A percentile compares a stretch with the other conserved stretches of the same genome.
Conservation (phyloP, 2,113 vertebrate genomes). For the Electrona antarctica region DNA sequence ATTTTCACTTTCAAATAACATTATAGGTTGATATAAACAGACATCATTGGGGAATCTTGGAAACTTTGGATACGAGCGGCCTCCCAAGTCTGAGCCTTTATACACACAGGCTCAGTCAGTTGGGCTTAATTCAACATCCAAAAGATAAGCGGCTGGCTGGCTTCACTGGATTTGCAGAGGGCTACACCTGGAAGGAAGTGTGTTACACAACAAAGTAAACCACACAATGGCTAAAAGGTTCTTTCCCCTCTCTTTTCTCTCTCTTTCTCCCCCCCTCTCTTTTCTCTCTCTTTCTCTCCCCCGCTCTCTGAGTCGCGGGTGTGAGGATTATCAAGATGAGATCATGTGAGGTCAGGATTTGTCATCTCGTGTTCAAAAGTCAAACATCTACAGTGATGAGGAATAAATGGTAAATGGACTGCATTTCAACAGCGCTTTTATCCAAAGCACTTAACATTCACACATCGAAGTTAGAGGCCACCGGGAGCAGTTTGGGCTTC, state of each 20-base stretch:
- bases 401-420: neutral
- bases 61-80: neutral
- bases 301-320: conserved; percentile 32
- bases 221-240: conserved; percentile 2
- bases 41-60: conserved; percentile 6
- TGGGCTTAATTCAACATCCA: conserved; percentile 4
- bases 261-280: conserved; percentile 18
- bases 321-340: conserved; percentile 40
- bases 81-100: neutral
- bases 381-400: conserved; percentile 24
- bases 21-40: conserved; percentile 6
- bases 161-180: neutral
- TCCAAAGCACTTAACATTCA: too few species aligned
- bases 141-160: conserved; percentile 7
- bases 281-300: too few species aligned
- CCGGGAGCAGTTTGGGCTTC: neutral
- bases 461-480: too few species aligned
- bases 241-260: conserved; percentile 10
- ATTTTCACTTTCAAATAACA: conserved; percentile 23
- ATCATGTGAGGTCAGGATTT: conserved; percentile 34
- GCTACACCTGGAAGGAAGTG: neutral
- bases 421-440: neutral
- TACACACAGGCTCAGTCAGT: neutral
- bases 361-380: conserved; percentile 14
- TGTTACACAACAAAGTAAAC: conserved; percentile 4